Conservation (phyloP, 2,113 vertebrate genomes). For the Regulus satrapa region DNA sequence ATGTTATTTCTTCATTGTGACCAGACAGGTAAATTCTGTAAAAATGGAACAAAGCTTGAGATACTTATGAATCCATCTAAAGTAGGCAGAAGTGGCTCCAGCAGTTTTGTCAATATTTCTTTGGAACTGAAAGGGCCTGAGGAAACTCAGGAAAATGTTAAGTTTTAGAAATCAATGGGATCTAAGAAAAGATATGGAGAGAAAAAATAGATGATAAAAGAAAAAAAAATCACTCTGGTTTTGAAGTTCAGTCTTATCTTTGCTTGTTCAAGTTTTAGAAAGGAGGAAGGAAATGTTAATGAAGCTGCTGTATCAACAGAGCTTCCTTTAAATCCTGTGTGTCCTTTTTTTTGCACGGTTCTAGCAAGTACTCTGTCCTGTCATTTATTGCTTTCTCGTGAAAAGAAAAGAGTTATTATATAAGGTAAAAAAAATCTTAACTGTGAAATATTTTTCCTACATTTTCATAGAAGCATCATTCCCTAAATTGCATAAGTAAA, state of each 20-base stretch:
- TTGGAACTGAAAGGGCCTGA: background rate
- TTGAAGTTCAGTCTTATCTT: background rate
- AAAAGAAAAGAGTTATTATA: background rate
- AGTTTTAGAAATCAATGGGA: background rate
- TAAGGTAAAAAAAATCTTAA: background rate
- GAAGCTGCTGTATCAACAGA: background rate
- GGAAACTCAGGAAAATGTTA: background rate
- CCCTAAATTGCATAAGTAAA: background rate
- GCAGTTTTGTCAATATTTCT: background rate
- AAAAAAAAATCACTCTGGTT: background rate
- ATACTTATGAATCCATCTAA: background rate
- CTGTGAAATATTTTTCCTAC: background rate
- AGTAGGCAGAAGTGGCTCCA: background rate
- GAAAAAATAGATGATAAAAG: background rate
- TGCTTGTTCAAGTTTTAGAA: background rate
- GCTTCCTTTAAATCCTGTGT: background rate
- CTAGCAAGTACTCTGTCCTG: background rate
- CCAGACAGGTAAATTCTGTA: background rate
- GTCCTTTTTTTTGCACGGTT: background rate
- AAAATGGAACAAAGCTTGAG: background rate
- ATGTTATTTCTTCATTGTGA: background rate
- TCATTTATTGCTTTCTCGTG: background rate
- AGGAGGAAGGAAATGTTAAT: background rate
- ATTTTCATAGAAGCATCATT: background rate
- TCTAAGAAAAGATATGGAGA: background rate